These are phyloP conservation scores for Epinephelus malabaricus DNA, from an alignment of 2,797 vertebrate species.

Conservation along the genomic window DNA sequence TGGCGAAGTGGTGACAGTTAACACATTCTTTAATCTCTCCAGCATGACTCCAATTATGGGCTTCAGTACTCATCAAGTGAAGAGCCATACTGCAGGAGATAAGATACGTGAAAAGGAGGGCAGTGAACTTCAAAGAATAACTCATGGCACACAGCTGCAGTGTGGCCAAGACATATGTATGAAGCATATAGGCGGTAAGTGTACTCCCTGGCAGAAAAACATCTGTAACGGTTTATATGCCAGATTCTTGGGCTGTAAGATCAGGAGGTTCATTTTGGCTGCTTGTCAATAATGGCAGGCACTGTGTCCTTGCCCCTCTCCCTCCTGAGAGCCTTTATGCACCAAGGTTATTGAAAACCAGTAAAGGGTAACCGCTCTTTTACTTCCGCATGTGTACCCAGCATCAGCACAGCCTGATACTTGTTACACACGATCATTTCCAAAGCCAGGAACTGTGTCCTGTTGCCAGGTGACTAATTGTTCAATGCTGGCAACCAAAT, in stretches of 20 bases:
- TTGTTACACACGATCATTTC: constrained; percentile 44
- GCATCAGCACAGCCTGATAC: constrained; percentile 43
- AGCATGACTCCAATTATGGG: constrained; percentile 26
- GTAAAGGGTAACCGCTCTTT: constrained; percentile 45
- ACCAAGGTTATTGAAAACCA: constrained; percentile 54
- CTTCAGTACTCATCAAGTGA: constrained; percentile 17
- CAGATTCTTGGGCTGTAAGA: constrained; percentile 19
- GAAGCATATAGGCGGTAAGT: not conserved
- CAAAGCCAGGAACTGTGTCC: constrained; percentile 39
- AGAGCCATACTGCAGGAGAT: constrained; percentile 43
- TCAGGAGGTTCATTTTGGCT: constrained; percentile 9
- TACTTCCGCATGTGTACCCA: constrained; percentile 43
- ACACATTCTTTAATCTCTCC: constrained; percentile 47
- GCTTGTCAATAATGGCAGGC: constrained; percentile 35
- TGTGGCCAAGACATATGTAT: constrained; percentile 23
- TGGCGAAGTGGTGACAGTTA: constrained; percentile 44
- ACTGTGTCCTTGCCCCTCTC: constrained; percentile 11
- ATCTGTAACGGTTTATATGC: not conserved
- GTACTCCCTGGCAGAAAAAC: not conserved
- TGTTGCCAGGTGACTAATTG: constrained; percentile 77
- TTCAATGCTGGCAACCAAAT: constrained; percentile 29
- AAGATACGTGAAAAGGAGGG: constrained; percentile 35
- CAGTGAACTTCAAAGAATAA: constrained; percentile 30
- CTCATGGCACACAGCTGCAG: constrained; percentile 2
- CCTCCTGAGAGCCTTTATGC: constrained; percentile 38